A percentile compares a stretch with the other conserved stretches of the same genome.
Evolutionary conservation across 2,888 invertebrate species (phyloP).

Genomic region (Pristionchus fissidentatus): DNA sequence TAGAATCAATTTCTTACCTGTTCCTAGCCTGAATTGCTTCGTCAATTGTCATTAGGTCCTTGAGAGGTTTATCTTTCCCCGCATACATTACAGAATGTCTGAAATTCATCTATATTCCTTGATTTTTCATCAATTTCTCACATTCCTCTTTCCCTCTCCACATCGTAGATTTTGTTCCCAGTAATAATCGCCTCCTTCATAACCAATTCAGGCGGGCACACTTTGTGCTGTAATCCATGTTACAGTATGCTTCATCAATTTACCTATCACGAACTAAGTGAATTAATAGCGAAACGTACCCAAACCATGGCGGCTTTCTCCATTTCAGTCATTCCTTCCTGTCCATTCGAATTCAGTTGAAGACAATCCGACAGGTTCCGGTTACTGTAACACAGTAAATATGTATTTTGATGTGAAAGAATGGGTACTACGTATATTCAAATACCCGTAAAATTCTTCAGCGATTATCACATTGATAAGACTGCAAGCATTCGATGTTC

Average conservation of each 20-base stretch:
- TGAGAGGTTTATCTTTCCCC: background rate
- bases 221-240: background rate
- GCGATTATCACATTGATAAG: slow-evolving; percentile 17
- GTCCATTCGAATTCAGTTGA: background rate
- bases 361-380: background rate
- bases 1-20: background rate
- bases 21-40: slow-evolving; percentile 23
- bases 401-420: background rate
- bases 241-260: too few species aligned
- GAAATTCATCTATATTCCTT: background rate
- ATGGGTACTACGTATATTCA: too few species aligned
- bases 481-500: slow-evolving; percentile 13
- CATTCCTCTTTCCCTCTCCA: background rate
- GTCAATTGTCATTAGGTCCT: background rate
- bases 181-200: background rate
- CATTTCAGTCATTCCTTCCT: slow-evolving; percentile 5
- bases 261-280: too few species aligned
- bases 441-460: background rate
- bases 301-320: background rate
- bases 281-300: background rate
- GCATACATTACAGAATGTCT: background rate
- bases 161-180: slow-evolving; percentile 11
- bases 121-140: background rate
- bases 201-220: slow-evolving; percentile 29
- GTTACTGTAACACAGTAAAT: slow-evolving; percentile 14